Percentiles rank a stretch among this genome's conserved stretches.
Evolutionary conservation across 2,888 invertebrate species (phyloP).

Genomic region (Micoletzkya japonica): DNA sequence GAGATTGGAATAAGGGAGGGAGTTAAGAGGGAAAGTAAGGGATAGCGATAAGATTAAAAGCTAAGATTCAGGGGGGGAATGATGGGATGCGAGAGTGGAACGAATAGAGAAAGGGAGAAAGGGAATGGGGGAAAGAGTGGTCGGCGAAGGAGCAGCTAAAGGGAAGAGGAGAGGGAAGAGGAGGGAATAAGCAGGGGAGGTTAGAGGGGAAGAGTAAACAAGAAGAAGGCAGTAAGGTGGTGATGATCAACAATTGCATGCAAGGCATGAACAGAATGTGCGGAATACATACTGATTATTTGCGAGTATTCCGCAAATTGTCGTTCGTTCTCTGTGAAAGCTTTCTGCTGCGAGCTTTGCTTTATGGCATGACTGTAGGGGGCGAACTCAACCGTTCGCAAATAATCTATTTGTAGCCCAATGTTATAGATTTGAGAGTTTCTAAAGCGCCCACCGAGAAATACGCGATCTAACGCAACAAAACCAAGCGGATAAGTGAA

Average conservation of each 20-base stretch:
- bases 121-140: background rate
- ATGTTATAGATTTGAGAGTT: too few species aligned
- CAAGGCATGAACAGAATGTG: too few species aligned
- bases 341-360: too few species aligned
- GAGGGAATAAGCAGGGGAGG: background rate
- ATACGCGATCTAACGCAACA: too few species aligned
- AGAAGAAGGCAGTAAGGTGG: background rate
- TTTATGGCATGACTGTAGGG: too few species aligned
- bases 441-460: too few species aligned
- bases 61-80: background rate
- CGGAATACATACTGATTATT: too few species aligned
- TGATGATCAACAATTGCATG: background rate
- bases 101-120: background rate
- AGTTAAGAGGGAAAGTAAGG: background rate
- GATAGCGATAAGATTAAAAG: background rate
- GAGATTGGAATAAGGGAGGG: background rate
- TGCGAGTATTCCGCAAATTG: too few species aligned
- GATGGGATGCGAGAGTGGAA: background rate
- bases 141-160: background rate
- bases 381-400: background rate
- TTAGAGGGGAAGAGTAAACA: background rate
- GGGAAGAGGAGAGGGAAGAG: background rate
- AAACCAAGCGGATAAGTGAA: too few species aligned
- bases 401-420: background rate
- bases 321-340: too few species aligned